Evolutionary conservation across 1,140 invertebrate species (phyloP), one percentile per base, ranked within the genome.

Genomic region (Lepidurus packardi): DNA sequence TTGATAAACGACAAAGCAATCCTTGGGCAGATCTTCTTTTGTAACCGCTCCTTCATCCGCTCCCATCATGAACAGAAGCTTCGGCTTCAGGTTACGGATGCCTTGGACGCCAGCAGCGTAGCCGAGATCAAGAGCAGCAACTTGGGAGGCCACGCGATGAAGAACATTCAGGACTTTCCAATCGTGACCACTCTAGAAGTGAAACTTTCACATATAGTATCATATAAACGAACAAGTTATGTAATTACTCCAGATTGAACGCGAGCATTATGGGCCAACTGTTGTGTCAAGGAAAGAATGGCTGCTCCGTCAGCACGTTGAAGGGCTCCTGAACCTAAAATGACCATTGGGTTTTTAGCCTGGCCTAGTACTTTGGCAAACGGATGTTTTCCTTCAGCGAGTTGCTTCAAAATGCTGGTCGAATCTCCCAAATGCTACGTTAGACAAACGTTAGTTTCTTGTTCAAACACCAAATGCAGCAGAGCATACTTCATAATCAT

Each of bases 111-210:
- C 92, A 6, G 95, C 88, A 81, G 91, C 90, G 86, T 97, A 98
- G 47, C 98, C 98, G 76, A 99, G 84, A 87, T 99, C 98, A 74
- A 98, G 87, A 43, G 98, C 97, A 75, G 95, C 97, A 75, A 97
- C 96, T 89, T 98, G 96, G 21, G 92, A 91, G 42, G 94, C 94
- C 78, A 94, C 94, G 82, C 92, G 92, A 81, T 98, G 96, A 21
- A 98, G 88, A 25, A 98, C 89, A 85, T 98, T 98, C 81, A 98
- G 88, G 16, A 96, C 90, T 86, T 93, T 92, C 91, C 90, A 93
- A 77, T 89, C 87, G 75, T 79, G 74, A 34, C 53, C 75, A 24
- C 53, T 75, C 24, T 79, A 11, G 9, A 77, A 10, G 45, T 77
- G 43, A 7, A 5, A 42, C 3, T 73, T 73, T 3, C 16, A 2